Percentiles rank a stretch among this genome's conserved stretches.
phyloP scores from a whole-genome alignment of 2,797 vertebrate species.

The Rhinophrynus dorsalis region DNA sequence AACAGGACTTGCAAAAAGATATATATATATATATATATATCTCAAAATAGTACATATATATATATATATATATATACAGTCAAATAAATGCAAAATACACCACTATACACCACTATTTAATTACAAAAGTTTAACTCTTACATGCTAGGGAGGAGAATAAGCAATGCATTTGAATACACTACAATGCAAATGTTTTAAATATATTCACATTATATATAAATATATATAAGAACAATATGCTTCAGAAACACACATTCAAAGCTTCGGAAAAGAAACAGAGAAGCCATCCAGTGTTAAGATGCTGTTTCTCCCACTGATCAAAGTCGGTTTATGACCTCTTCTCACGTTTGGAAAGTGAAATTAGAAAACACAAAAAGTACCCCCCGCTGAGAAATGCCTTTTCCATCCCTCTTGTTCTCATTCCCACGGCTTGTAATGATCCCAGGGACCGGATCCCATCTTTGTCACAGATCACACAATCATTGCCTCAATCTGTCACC shows the following conservation, averaged over 20 bases:
- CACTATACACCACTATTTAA: no score
- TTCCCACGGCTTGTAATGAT: conserved; percentile 39
- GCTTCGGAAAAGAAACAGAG: neutral
- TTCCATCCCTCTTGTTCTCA: conserved; percentile 48
- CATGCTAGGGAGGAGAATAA: no score
- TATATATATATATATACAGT: neutral
- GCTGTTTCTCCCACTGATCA: conserved; percentile 28
- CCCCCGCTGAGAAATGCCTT: conserved; percentile 36
- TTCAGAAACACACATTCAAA: no score
- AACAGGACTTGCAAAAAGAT: no score
- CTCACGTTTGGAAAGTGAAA: conserved; percentile 36
- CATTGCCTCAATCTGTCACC: conserved; percentile 2
- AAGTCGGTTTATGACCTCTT: conserved; percentile 37
- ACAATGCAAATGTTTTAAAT: no score
- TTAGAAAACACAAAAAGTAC: conserved; percentile 24
- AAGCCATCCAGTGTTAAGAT: neutral
- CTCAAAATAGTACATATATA: no score
- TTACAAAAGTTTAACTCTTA: no score
- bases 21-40: no score
- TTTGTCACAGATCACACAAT: neutral
- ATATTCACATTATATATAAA: no score
- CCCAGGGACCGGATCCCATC: neutral
- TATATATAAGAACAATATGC: no score
- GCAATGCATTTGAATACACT: no score
- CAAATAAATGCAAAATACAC: no score